phyloP scores from a whole-genome alignment of 2,113 vertebrate genomes.

The Terrapene triunguis region DNA sequence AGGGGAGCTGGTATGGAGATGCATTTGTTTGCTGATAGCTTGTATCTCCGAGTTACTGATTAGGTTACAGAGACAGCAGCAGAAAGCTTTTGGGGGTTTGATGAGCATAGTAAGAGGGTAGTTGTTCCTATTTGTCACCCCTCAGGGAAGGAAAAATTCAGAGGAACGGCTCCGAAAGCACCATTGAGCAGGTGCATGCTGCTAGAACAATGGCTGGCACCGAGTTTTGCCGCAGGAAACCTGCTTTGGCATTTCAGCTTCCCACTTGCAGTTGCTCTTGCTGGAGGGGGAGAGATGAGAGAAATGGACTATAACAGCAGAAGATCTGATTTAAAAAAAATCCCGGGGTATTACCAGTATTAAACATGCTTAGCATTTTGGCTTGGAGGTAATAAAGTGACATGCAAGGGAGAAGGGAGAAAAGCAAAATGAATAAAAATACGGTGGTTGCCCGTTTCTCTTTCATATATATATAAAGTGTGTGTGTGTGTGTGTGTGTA shows the following conservation, averaged over 20 bases:
- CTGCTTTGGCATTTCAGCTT: neutral
- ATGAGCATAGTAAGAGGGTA: neutral
- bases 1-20: fast-evolving
- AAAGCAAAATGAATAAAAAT: neutral
- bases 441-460: neutral
- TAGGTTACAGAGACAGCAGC: neutral
- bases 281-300: conserved; percentile 28
- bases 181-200: neutral
- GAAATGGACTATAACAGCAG: neutral
- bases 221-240: neutral
- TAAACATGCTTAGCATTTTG: neutral
- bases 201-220: neutral
- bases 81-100: neutral
- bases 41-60: neutral
- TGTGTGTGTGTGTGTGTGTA: too few relatives aligned
- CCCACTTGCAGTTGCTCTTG: neutral
- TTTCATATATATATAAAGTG: neutral
- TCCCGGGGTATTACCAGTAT: neutral
- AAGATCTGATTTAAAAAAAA: conserved; percentile 22
- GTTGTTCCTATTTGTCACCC: neutral
- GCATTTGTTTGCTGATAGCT: neutral
- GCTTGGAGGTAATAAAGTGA: neutral
- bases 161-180: neutral
- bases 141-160: neutral
- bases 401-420: neutral